Base-by-base conservation (phyloP, 2,888 invertebrate genomes). In the Brachyptera risi region DNA sequence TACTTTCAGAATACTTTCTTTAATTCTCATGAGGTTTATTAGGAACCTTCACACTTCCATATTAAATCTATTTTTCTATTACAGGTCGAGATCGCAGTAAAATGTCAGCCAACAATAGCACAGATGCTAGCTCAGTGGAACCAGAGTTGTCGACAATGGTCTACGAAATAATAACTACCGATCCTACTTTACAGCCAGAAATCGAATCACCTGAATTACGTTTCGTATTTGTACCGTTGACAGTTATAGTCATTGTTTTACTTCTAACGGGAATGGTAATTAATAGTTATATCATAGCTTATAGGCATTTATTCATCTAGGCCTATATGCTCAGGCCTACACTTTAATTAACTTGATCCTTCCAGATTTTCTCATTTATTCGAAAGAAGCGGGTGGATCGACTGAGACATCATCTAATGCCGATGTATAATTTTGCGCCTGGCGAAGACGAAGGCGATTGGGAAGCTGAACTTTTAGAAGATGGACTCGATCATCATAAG, bases 371-470 rank as follows among this genome's bases (percentile, higher is more conserved):
- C 65, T 72, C 79, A 56, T 75, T 81, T 70, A 77, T 80, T 27
- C 74, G 78, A 62, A 78, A 79, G 68, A 74, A 78, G 61, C 77
- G 82, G 68, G 70, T 83, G 67, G 83, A 83, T 65, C 76, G 78
- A 64, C 72, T 86, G 37, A 76, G 85, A 49, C 82, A 83, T 68
- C 82, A 83, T 69, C 74, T 86, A 44, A 81, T 86, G 79, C 84
- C 83, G 15, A 73, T 86, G 68, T 87, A 87, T 70, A 85, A 83
- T 67, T 86, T 86, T 73, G 85, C 85, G 68, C 81, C 82, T 23
- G 80, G 82, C n/a, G 85, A 85, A 68, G 83, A 82, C 66, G 81
- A 79, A 26, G 84, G 84, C 69, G 84, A 85, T 69, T 86, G 86
- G 85, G 85, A 86, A 71, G 80, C 83, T 5, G 82, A 83, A 69